phyloP scores from a whole-genome alignment of 2,888 invertebrate species.

The Tanaodytes sp. region DNA sequence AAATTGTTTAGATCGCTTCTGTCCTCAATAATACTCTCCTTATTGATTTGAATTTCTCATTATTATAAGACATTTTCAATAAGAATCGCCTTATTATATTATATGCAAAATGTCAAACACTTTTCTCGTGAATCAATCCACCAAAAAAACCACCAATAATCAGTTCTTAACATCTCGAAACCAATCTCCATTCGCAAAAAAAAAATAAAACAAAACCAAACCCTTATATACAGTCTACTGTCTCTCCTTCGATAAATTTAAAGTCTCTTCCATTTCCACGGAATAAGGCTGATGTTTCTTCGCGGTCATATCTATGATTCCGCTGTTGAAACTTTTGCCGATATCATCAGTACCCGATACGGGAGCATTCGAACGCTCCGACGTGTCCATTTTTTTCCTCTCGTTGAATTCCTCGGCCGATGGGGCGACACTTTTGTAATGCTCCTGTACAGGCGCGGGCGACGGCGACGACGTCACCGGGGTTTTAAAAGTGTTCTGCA shows the following conservation, averaged over 20 bases:
- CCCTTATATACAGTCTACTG: no score
- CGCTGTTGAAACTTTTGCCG: slow-evolving; percentile 58
- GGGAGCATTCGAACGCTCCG: slow-evolving; percentile 59
- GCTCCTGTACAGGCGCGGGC: slow-evolving; percentile 56
- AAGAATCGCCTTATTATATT: no score
- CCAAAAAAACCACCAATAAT: no score
- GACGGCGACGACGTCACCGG: slow-evolving; percentile 52
- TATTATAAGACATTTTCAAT: no score
- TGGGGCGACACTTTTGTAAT: slow-evolving; percentile 48
- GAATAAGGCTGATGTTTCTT: slow-evolving; percentile 62
- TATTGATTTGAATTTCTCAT: no score
- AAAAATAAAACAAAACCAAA: no score
- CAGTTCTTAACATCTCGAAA: no score
- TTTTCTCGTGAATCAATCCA: no score
- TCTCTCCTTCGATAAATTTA: slow-evolving; percentile 69
- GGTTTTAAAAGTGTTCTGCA: slow-evolving; percentile 59
- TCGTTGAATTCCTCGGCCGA: slow-evolving; percentile 60
- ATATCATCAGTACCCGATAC: slow-evolving; percentile 63
- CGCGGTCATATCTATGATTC: slow-evolving; percentile 67
- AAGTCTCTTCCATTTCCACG: slow-evolving; percentile 64
- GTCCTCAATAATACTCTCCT: no score
- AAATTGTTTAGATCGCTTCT: no score
- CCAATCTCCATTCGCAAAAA: no score
- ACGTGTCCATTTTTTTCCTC: slow-evolving; percentile 57
- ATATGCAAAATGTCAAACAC: no score